Evolutionary conservation across 2,113 vertebrate genomes (phyloP).

Genomic region (Muntiacus muntjak): DNA sequence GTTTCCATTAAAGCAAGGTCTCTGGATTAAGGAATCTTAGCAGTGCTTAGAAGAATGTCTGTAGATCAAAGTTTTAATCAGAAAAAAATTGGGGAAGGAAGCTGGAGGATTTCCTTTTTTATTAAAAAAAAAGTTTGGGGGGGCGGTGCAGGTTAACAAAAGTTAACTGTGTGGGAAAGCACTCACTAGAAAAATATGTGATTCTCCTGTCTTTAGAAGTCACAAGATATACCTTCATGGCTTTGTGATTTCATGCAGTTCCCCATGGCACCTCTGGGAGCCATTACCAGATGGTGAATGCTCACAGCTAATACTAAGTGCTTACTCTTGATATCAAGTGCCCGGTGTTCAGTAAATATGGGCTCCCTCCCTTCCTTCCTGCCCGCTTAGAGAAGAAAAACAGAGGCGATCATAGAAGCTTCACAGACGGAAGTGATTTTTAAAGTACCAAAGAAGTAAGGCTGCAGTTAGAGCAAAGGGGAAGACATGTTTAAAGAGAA

Average conservation of each 20-base stretch:
- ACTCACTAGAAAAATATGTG: not conserved
- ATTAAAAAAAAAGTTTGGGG: not conserved
- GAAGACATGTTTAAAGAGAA: not conserved
- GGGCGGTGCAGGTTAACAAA: not conserved
- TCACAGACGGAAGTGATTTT: not conserved
- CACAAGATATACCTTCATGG: not conserved
- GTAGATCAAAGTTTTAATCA: not conserved
- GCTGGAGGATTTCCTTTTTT: not conserved
- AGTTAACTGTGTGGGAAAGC: not conserved
- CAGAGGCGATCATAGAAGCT: not conserved
- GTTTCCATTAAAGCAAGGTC: not conserved
- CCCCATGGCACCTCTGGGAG: not conserved
- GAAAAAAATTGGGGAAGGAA: not conserved
- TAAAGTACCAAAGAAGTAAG: not conserved
- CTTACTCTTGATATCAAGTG: not conserved
- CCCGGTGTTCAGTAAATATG: fast-evolving
- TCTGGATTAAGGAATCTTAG: not conserved
- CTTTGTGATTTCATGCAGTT: not conserved
- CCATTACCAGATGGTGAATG: not conserved
- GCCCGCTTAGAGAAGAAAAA: not conserved
- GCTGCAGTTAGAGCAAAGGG: not conserved
- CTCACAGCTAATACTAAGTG: not conserved
- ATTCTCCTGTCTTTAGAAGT: not conserved
- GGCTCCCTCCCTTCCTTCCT: not conserved
- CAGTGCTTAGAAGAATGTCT: not conserved